Evolutionary conservation across 1,140 invertebrate genomes (phyloP).

Genomic region (Lineus longissimus): DNA sequence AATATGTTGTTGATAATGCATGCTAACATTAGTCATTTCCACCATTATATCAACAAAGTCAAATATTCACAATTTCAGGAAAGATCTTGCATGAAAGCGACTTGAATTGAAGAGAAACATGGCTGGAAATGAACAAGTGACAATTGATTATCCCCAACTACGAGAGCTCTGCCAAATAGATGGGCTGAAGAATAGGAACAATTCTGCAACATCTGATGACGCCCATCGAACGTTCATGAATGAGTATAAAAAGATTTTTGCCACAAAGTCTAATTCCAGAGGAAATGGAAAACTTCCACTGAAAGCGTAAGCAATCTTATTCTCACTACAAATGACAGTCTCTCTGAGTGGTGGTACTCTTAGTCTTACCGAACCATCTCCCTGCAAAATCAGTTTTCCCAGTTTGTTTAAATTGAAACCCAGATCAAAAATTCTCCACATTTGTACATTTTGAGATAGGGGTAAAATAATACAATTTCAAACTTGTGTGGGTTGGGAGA

Average conservation of each 20-base stretch:
- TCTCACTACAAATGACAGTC: neutral
- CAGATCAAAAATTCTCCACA: neutral
- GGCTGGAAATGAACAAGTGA: neutral
- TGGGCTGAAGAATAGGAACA: slow-evolving; percentile 26
- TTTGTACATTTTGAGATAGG: neutral
- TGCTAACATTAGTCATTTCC: too few species aligned
- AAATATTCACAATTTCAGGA: too few species aligned
- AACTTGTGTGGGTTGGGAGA: too few species aligned
- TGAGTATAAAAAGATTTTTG: slow-evolving; percentile 45
- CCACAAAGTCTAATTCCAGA: slow-evolving; percentile 31
- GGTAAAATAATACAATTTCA: too few species aligned
- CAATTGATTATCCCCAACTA: slow-evolving; percentile 41
- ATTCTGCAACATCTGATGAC: slow-evolving; percentile 23
- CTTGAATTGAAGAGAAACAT: too few species aligned
- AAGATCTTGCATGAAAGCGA: too few species aligned
- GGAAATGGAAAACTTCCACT: slow-evolving; percentile 2
- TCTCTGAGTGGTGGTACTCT: neutral
- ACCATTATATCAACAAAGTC: too few species aligned
- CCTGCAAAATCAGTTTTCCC: neutral
- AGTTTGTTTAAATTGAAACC: neutral
- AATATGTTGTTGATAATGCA: too few species aligned
- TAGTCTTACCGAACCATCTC: neutral
- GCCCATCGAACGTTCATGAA: slow-evolving; percentile 46
- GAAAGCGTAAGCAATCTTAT: slow-evolving; percentile 2
- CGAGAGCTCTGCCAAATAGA: slow-evolving; percentile 33